Evolutionary conservation across 2,797 vertebrate species (phyloP), one percentile per base, ranked within the genome.

Genomic region (Remorina albescens): DNA sequence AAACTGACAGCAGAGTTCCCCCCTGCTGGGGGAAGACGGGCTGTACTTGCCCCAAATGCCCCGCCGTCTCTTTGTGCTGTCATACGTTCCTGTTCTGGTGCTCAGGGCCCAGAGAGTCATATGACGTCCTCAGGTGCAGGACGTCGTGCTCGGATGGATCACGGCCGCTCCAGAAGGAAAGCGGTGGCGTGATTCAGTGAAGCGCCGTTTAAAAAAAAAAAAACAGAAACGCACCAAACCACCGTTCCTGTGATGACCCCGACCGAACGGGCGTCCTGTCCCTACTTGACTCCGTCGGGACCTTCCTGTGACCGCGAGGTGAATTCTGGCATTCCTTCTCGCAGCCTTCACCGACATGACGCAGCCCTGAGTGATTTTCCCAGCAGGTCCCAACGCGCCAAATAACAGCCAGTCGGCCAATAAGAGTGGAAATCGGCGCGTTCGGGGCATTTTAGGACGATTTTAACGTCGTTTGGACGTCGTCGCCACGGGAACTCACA

Each of bases 371-470:
- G 84, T 76, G 78, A 79, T 80, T 67, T 21, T 13, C 76, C 74
- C 60, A 81, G 57, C 86, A 82, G 76, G 89, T 79, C 54, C 53
- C 26, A 76, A 83, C 89, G 71, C 32, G 88, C 59, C 72, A 63
- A 63, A 60, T 65, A 79, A 78, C 82, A 77, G 60, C 11, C 65
- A 78, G 66, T n/a, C 76, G 74, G 71, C 65, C 71, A 70, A 68
- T 74, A 25, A 76, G 37, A 32, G 25, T 41, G 50, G 15, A 47
- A 57, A 42, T 41, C 13, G 12, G 12, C 21, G 2, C 2, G 5
- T 25, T 13, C 1, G 2, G 47, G 47, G 15, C 4, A 6, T 50
- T 50, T 37, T 9, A 11, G 36, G 36, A 37, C 36, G 10, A 11
- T 37, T 37, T 37, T 37, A 36, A 36, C 10, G 34, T 36, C 9